Base-by-base conservation (phyloP, 2,113 vertebrate genomes). In the Potamarius usumacintae region DNA sequence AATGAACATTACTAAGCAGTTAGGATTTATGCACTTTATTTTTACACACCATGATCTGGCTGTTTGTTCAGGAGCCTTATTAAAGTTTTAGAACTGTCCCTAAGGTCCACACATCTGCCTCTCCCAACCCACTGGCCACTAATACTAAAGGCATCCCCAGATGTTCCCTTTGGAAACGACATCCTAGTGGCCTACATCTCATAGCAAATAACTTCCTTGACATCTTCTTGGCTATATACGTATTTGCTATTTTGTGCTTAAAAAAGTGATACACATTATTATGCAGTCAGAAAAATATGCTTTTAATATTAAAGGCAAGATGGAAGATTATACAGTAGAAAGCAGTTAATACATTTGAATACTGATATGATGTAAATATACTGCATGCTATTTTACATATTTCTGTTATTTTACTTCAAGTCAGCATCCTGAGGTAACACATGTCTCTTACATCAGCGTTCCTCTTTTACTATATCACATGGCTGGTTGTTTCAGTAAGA, bases 101-200 rank as follows among this genome's bases (percentile, higher is more conserved):
- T 82, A 84, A 89, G 91, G 92, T 92, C 85, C 90, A 87, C 86
- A 84, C 93, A 93, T 93, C 92, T 94, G 94, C 93, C 93, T 92
- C 91, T 93, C 92, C 90, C 88, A 90, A 92, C 92, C 90, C 91
- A 92, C 92, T 92, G 90, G 90, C 91, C 91, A 88, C 60, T 11
- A 88, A 92, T 93, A 74, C 92, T 88, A 22, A 87, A 90, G 92
- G 91, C 91, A 88, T 82, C 83, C 90, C 93, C 94, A 94, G 94
- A 94, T 94, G 94, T 94, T 95, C 92, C 91, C 89, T 90, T n/a
- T 18, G 52, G 20, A 17, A 58, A 78, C 69, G 52, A 18, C 34
- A 82, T 20, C 53, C 17, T 85, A 20, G 79, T 84, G 27, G 89
- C 25, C 89, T 89, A 85, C 84, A 87, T 30, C 69, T 82, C 50